These are phyloP conservation scores for Danio kyathit DNA, from an alignment of 2,797 vertebrate species.

Conservation along the genomic window DNA sequence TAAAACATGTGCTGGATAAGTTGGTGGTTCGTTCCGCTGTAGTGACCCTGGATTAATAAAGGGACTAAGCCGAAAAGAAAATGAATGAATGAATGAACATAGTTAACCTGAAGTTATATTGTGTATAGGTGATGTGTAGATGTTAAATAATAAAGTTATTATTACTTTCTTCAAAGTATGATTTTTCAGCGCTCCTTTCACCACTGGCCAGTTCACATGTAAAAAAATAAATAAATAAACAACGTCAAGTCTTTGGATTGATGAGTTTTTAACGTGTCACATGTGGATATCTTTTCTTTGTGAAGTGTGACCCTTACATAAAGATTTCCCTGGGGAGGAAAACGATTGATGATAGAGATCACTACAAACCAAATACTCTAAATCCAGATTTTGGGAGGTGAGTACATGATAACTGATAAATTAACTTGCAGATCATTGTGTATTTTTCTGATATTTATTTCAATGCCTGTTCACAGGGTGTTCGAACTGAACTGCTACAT, in stretches of 20 bases:
- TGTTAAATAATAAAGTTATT: no score
- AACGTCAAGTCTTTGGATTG: neutral
- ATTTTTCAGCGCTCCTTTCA: no score
- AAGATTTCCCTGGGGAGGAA: constrained; percentile 92
- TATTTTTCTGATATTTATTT: neutral
- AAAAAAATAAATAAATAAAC: neutral
- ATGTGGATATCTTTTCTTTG: constrained; percentile 17
- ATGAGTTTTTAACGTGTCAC: neutral
- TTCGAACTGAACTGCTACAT: constrained; percentile 95
- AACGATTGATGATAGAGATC: constrained; percentile 90
- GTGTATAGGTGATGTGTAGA: no score
- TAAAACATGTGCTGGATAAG: no score
- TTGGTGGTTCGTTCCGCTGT: no score
- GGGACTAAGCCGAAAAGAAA: no score
- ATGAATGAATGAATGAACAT: no score
- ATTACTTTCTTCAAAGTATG: no score
- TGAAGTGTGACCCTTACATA: constrained; percentile 97
- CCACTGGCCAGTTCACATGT: neutral
- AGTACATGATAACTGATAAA: constrained; percentile 59
- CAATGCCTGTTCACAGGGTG: constrained; percentile 81
- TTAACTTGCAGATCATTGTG: neutral
- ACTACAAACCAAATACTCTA: constrained; percentile 92
- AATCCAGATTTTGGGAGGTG: constrained; percentile 96
- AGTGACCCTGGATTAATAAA: no score
- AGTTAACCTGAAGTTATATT: no score